Evolutionary conservation across 2,113 vertebrate species (phyloP), one percentile per base, ranked within the genome.

Genomic region (Rhinoderma darwinii): DNA sequence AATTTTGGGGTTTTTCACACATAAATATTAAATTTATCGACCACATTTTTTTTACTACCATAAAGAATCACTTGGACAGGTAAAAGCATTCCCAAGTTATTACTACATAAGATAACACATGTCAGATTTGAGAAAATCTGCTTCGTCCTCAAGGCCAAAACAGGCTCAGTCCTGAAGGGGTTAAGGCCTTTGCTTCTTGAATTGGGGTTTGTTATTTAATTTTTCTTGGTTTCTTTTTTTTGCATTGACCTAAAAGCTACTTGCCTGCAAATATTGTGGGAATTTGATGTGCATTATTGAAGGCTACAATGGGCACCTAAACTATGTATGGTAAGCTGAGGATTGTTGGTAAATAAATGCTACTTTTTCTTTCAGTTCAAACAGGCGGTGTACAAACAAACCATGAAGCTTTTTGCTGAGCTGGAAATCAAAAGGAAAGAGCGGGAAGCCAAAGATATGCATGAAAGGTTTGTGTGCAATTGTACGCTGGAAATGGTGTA

Each of bases 381-480:
- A 86, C 97, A 99, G 90, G 98, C 97, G 9, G 97, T 99, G 0
- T 99, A 99, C 90, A 99, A 99, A 90, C 98, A 99, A 93, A 99
- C 98, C 0, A 99, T 99, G 98, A 99, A 99, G 91, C 94, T 99
- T 70, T 99, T 99, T 87, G 98, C 98, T 82, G 98, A 99, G 90
- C 95, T 99, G 89, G 98, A 99, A 94, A 99, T 99, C 89, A 99
- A 99, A 92, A 97, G 98, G 91, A 99, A 99, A 95, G 98, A 99
- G 92, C 95, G 98, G 92, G 98, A 99, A 94, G 96, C 98, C 18
- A 99, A 99, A 93, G 98, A 99, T 18, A 99, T 99, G 98, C 98
- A 99, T 25, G 98, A 99, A 95, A 97, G 98, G 98, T 99, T 95
- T 56, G 47, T 74, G 22, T 87, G 7, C 30, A 32, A 14, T n/a